Percentiles rank a stretch among this genome's conserved stretches.
phyloP scores from a whole-genome alignment of 2,888 invertebrate genomes.

The Ryuthela nishihirai region DNA sequence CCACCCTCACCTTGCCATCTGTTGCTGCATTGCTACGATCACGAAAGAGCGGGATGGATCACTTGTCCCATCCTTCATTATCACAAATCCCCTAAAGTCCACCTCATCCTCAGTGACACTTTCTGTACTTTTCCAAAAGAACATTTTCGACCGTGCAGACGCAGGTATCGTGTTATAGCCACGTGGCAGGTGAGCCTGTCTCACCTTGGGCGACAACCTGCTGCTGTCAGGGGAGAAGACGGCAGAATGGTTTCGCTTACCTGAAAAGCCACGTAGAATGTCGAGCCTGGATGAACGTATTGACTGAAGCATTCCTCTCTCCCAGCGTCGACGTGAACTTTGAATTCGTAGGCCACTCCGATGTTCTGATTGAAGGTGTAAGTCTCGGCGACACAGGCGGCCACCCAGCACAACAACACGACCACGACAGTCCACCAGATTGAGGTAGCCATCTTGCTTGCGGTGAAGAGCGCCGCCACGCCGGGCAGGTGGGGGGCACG shows the following conservation, averaged over 20 bases:
- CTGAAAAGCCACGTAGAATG: constrained; percentile 91
- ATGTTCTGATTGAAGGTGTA: constrained; percentile 54
- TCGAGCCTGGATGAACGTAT: constrained; percentile 85
- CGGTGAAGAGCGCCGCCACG: too few species aligned
- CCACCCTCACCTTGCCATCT: too few species aligned
- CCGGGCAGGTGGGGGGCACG: too few species aligned
- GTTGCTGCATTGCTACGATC: too few species aligned
- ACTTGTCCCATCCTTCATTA: too few species aligned
- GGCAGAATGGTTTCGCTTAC: too few species aligned
- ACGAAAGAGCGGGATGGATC: too few species aligned
- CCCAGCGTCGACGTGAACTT: constrained; percentile 90
- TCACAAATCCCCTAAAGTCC: too few species aligned
- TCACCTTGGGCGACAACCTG: too few species aligned
- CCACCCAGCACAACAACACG: not conserved
- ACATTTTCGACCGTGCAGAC: not conserved
- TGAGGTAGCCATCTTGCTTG: constrained; percentile 10
- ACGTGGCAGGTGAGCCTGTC: constrained; percentile 22
- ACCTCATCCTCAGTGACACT: too few species aligned
- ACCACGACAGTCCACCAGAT: constrained; percentile 3
- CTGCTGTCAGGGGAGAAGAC: too few species aligned
- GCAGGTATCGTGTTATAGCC: not conserved
- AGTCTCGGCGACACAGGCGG: constrained; percentile 12
- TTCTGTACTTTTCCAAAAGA: too few species aligned
- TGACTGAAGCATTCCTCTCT: constrained; percentile 94
- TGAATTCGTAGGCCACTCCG: constrained; percentile 93